Percentiles rank a stretch among this genome's conserved stretches.
These are phyloP conservation scores for Crocidura indochinensis DNA, from an alignment of 2,797 vertebrate genomes.

Conservation along the genomic window DNA sequence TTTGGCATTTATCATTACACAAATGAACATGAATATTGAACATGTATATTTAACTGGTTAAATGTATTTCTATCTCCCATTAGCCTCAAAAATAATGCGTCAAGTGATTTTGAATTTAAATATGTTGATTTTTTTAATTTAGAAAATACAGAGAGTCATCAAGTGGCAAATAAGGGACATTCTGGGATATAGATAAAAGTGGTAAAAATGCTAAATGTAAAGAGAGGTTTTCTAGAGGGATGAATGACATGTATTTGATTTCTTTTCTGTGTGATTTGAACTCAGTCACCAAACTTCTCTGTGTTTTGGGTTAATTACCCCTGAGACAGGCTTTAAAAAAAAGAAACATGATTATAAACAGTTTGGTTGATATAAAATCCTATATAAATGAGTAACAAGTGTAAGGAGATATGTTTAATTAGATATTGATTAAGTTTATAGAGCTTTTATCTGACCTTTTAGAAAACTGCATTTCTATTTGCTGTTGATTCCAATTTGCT, in stretches of 20 bases:
- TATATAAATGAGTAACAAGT: constrained; percentile 51
- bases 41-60: neutral
- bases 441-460: constrained; percentile 58
- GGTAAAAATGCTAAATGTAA: neutral
- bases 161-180: neutral
- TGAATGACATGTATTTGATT: neutral
- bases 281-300: neutral
- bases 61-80: neutral
- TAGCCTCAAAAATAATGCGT: constrained; percentile 14
- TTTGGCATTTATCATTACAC: constrained; percentile 21
- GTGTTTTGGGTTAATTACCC: constrained; percentile 8
- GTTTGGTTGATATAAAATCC: constrained; percentile 48
- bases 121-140: constrained; percentile 9
- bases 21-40: constrained; percentile 16
- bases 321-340: neutral
- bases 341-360: constrained; percentile 37
- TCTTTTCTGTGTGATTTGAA: constrained; percentile 17
- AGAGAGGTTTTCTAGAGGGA: neutral
- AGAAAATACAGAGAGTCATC: neutral
- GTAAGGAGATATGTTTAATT: constrained; percentile 63
- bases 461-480: constrained; percentile 54
- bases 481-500: constrained; percentile 48
- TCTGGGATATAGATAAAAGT: neutral
- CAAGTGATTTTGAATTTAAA: constrained; percentile 25
- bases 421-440: constrained; percentile 74